Evolutionary conservation across 2,113 vertebrate genomes (phyloP).

Genomic region (Cygnus buccinator): DNA sequence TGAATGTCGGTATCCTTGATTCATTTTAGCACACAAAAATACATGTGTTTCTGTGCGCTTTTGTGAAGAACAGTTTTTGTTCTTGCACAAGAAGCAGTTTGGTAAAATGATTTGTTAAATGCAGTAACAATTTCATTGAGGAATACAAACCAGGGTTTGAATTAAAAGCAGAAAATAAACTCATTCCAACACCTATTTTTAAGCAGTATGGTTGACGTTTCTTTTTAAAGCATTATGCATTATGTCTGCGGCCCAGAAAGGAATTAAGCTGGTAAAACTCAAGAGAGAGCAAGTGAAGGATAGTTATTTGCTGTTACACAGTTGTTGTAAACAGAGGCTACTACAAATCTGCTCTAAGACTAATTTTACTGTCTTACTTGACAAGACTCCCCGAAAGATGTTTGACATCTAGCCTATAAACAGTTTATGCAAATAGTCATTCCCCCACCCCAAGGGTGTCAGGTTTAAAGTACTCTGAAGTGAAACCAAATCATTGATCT

Average conservation of each 20-base stretch:
- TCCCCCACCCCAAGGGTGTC: neutral
- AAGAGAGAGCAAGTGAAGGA: neutral
- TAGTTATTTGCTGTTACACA: neutral
- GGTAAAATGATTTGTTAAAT: neutral
- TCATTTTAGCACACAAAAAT: neutral
- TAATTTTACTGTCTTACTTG: neutral
- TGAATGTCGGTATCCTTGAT: neutral
- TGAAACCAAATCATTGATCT: slow-evolving; percentile 1
- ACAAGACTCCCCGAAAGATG: neutral
- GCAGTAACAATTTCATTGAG: neutral
- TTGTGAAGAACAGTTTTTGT: neutral
- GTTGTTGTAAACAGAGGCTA: neutral
- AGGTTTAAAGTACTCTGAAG: slow-evolving; percentile 11
- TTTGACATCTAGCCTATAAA: neutral
- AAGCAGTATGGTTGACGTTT: neutral
- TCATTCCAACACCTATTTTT: neutral
- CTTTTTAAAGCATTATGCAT: neutral
- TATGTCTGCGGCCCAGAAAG: neutral
- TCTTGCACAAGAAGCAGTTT: neutral
- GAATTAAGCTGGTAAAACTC: neutral
- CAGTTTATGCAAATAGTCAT: neutral
- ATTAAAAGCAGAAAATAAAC: neutral
- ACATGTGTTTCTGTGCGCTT: neutral
- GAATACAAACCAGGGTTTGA: neutral
- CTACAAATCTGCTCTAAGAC: neutral